phyloP scores from a whole-genome alignment of 2,888 invertebrate species.

The Cerceris ruficornis region DNA sequence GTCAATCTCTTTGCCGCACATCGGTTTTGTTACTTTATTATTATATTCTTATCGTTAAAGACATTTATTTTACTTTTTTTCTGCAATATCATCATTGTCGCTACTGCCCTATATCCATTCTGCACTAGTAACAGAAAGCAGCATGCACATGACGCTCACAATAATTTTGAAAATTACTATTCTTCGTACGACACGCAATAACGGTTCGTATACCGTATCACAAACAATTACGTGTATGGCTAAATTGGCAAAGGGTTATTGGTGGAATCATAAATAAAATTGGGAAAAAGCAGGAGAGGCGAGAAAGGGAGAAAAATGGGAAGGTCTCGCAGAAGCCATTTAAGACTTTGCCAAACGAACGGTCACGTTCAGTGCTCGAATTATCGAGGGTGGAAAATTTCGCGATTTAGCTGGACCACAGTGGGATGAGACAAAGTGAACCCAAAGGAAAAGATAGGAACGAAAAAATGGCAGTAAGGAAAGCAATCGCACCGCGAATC shows the following conservation, averaged over 20 bases:
- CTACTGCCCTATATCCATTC: too few relatives aligned
- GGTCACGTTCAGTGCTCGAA: slow-evolving; percentile 10
- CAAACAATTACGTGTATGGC: background rate
- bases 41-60: too few relatives aligned
- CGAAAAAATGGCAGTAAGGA: slow-evolving; percentile 11
- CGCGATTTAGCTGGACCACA: slow-evolving; percentile 8
- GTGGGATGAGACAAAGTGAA: slow-evolving; percentile 15
- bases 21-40: too few relatives aligned
- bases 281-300: background rate
- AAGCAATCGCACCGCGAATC: slow-evolving; percentile 55
- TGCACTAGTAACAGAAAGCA: too few relatives aligned
- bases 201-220: background rate
- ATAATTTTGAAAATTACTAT: background rate
- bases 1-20: too few relatives aligned
- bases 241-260: background rate
- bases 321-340: background rate
- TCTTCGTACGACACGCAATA: background rate
- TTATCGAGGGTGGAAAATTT: slow-evolving; percentile 16
- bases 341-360: background rate
- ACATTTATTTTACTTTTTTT: too few relatives aligned
- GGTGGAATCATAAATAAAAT: background rate
- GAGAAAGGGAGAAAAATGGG: background rate
- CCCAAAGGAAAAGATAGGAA: background rate
- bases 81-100: too few relatives aligned
- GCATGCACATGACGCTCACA: background rate